Conservation (phyloP, 2,113 vertebrate genomes). For the Laticauda laticaudata region DNA sequence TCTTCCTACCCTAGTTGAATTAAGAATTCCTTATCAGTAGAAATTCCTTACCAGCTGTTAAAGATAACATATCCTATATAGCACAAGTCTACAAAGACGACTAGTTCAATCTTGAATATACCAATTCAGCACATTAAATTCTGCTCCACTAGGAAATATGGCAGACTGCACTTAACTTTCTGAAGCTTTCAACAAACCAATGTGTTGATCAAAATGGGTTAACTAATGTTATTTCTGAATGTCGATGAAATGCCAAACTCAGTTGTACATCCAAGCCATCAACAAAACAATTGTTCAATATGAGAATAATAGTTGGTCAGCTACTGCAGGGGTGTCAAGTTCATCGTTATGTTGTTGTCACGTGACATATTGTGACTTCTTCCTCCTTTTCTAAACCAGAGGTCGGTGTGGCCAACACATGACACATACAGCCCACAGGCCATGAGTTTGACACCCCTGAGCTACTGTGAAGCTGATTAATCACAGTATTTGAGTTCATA, state of each 20-base stretch:
- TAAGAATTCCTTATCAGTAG: background rate
- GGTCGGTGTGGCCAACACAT: no score
- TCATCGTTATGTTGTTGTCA: no score
- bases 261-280: background rate
- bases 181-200: background rate
- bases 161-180: background rate
- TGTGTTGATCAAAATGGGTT: background rate
- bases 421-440: no score
- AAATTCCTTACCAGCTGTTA: background rate
- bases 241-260: background rate
- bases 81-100: background rate
- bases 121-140: background rate
- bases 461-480: background rate
- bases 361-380: no score
- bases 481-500: background rate
- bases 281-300: background rate
- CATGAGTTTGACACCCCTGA: no score
- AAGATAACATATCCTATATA: background rate
- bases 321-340: background rate
- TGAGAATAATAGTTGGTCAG: background rate
- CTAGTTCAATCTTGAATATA: background rate
- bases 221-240: background rate
- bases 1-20: background rate
- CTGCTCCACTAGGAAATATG: background rate
- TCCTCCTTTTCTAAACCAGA: no score